Conservation (phyloP, 2,888 invertebrate species). For the Anoplius nigerrimus region DNA sequence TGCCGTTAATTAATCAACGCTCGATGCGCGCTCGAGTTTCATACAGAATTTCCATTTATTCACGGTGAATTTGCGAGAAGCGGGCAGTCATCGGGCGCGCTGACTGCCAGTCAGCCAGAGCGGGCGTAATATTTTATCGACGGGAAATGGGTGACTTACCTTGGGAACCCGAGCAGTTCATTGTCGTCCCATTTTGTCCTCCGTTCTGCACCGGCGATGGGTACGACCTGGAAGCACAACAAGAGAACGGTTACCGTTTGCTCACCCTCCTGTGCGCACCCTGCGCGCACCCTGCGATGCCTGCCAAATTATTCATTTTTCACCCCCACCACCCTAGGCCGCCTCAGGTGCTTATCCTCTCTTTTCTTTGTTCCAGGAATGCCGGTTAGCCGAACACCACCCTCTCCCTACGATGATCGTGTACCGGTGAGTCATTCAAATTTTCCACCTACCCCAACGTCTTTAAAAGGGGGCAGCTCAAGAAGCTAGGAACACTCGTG, state of each 20-base stretch:
- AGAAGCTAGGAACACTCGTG: no score
- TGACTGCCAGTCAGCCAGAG: background rate
- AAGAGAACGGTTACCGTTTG: slow-evolving; percentile 1
- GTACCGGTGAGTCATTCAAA: slow-evolving; percentile 48
- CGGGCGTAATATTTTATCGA: background rate
- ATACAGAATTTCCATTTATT: no score
- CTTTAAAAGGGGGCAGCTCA: no score
- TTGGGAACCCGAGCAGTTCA: slow-evolving; percentile 70
- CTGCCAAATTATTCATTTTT: background rate
- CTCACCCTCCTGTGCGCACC: background rate
- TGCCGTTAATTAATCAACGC: background rate
- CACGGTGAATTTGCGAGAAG: no score
- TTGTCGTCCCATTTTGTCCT: slow-evolving; percentile 67
- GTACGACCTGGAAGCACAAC: slow-evolving; percentile 67
- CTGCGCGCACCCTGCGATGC: background rate
- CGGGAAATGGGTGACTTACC: slow-evolving; percentile 54
- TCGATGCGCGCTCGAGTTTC: background rate
- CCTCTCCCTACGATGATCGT: slow-evolving; percentile 20
- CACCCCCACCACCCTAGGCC: background rate
- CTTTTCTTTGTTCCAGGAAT: slow-evolving; percentile 27
- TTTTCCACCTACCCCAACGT: background rate
- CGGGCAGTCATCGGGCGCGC: no score
- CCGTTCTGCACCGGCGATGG: slow-evolving; percentile 72
- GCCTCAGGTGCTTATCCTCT: slow-evolving; percentile 7
- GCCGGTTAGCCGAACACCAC: slow-evolving; percentile 20